A percentile compares a stretch with the other conserved stretches of the same genome.
phyloP scores from a whole-genome alignment of 2,888 invertebrate genomes.

The Cataglyphis rosenhaueri region DNA sequence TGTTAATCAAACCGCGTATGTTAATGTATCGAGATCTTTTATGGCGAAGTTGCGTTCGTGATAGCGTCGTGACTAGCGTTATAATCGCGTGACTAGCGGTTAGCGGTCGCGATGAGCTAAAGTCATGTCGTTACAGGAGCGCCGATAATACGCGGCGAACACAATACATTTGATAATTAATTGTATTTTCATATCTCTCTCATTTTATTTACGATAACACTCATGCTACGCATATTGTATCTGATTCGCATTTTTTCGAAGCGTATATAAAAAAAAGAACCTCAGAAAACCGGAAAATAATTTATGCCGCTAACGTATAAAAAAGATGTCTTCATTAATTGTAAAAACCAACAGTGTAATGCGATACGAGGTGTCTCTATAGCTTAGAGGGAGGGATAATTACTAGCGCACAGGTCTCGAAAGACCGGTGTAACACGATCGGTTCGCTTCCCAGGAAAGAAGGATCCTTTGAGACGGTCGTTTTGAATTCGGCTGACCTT shows the following conservation, averaged over 20 bases:
- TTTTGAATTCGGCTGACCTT: conserved; percentile 75
- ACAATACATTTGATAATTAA: conserved; percentile 50
- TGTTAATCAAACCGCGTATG: conserved; percentile 37
- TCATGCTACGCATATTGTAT: background rate
- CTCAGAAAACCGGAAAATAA: conserved; percentile 24
- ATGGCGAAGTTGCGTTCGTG: conserved; percentile 35
- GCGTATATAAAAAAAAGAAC: background rate
- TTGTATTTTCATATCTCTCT: conserved; percentile 29
- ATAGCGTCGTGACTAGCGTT: conserved; percentile 19
- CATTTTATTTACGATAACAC: conserved; percentile 5
- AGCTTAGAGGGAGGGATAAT: conserved; percentile 65
- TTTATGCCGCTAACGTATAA: conserved; percentile 53
- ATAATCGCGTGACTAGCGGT: conserved; percentile 45
- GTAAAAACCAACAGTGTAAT: conserved; percentile 73
- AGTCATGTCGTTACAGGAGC: conserved; percentile 37
- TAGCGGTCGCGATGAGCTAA: conserved; percentile 34
- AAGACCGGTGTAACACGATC: conserved; percentile 75
- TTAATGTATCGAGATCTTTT: conserved; percentile 45
- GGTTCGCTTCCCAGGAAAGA: conserved; percentile 72
- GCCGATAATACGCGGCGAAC: conserved; percentile 32
- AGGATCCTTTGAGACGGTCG: conserved; percentile 69
- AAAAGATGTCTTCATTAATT: conserved; percentile 67
- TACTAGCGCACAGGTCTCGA: conserved; percentile 66
- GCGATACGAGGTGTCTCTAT: conserved; percentile 71
- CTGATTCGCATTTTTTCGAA: background rate